A percentile compares a stretch with the other conserved stretches of the same genome.
Conservation (phyloP, 1,140 invertebrate species). For the Bombus haemorrhoidalis region DNA sequence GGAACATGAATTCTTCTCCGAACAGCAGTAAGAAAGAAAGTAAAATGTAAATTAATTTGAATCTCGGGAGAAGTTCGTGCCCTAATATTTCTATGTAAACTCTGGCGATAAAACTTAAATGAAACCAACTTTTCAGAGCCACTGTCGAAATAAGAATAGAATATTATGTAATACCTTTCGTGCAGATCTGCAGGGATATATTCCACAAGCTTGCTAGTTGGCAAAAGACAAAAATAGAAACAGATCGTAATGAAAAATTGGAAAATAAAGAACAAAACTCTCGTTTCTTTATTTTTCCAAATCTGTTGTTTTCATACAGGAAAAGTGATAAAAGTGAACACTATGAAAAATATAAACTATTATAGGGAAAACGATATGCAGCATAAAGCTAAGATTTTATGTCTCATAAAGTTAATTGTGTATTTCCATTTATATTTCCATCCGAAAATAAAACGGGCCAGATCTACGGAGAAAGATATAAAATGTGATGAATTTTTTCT, state of each 20-base stretch:
- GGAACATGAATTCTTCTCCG: conserved; percentile 1
- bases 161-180: conserved; percentile 18
- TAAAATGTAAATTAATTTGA: conserved; percentile 41
- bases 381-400: not conserved
- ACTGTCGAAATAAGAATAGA: conserved; percentile 24
- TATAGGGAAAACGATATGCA: not conserved
- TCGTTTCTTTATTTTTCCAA: not conserved
- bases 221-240: not conserved
- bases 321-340: not conserved
- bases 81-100: conserved; percentile 46
- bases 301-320: not conserved
- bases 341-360: not conserved
- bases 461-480: no score
- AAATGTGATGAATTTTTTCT: no score
- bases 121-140: conserved; percentile 14
- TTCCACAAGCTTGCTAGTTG: not conserved
- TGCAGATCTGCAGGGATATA: not conserved
- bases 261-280: not conserved
- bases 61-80: conserved; percentile 31
- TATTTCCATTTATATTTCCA: not conserved
- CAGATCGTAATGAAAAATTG: not conserved
- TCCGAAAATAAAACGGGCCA: not conserved
- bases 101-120: conserved; percentile 40
- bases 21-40: conserved; percentile 23
- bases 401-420: not conserved